Evolutionary conservation across 2,113 vertebrate genomes (phyloP).

Genomic region (Leucopsar rothschildi): DNA sequence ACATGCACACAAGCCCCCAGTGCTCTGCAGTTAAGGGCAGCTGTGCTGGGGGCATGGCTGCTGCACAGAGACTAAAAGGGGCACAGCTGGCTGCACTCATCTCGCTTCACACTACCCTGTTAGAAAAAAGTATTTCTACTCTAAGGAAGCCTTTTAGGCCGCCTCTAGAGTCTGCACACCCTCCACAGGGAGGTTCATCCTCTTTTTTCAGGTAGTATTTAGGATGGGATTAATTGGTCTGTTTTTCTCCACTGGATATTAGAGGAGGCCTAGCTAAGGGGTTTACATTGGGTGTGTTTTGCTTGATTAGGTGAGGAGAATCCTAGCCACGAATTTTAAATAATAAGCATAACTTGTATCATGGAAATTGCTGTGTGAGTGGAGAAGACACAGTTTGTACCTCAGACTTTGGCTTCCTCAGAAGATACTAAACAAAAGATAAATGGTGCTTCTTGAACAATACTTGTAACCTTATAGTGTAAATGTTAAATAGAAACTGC

Average conservation of each 20-base stretch:
- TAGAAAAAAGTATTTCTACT: background rate
- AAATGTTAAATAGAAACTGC: background rate
- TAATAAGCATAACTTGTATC: background rate
- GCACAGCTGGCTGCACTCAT: background rate
- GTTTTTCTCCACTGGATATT: background rate
- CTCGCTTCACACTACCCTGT: background rate
- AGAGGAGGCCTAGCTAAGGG: background rate
- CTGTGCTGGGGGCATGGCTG: background rate
- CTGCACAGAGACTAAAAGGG: background rate
- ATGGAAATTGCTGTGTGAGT: background rate
- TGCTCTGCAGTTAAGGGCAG: background rate
- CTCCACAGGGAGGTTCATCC: background rate
- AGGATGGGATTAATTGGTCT: background rate
- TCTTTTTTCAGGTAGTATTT: background rate
- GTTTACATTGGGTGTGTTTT: background rate
- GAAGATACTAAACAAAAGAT: background rate
- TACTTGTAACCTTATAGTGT: background rate
- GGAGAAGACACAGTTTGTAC: background rate
- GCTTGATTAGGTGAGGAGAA: background rate
- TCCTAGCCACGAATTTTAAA: background rate
- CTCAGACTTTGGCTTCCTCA: background rate
- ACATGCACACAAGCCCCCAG: background rate
- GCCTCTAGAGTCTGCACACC: background rate
- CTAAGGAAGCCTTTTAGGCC: background rate
- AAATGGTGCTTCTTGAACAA: background rate